Conservation (phyloP, 1,140 invertebrate genomes). For the Leptonema lineaticorne region DNA sequence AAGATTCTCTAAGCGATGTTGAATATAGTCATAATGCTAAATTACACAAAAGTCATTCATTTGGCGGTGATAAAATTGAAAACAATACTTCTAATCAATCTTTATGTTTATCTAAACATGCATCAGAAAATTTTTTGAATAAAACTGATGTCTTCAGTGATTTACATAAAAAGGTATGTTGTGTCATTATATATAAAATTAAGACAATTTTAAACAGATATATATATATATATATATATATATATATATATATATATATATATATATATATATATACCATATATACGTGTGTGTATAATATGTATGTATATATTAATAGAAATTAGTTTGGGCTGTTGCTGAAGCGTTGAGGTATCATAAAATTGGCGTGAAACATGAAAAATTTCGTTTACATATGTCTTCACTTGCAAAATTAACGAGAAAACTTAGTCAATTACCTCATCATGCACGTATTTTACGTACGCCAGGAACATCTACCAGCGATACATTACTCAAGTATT, state of each 20-base stretch:
- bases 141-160: slow-evolving; percentile 58
- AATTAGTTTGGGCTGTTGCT: slow-evolving; percentile 69
- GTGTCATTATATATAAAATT: slow-evolving; percentile 16
- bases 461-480: slow-evolving; percentile 50
- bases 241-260: no score
- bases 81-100: not conserved
- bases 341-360: slow-evolving; percentile 64
- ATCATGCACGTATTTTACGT: slow-evolving; percentile 47
- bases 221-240: no score
- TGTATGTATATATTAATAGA: slow-evolving; percentile 52
- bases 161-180: slow-evolving; percentile 62
- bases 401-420: slow-evolving; percentile 57
- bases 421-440: slow-evolving; percentile 49
- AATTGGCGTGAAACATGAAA: slow-evolving; percentile 62
- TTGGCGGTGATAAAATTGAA: slow-evolving; percentile 52
- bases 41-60: slow-evolving; percentile 62
- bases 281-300: no score
- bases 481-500: slow-evolving; percentile 58
- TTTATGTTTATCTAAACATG: slow-evolving; percentile 45
- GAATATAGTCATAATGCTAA: slow-evolving; percentile 54
- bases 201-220: no score
- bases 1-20: slow-evolving; percentile 55
- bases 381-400: slow-evolving; percentile 65
- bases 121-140: slow-evolving; percentile 47
- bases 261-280: no score